phyloP scores from a whole-genome alignment of 2,888 invertebrate species.

The Orthosia incerta region DNA sequence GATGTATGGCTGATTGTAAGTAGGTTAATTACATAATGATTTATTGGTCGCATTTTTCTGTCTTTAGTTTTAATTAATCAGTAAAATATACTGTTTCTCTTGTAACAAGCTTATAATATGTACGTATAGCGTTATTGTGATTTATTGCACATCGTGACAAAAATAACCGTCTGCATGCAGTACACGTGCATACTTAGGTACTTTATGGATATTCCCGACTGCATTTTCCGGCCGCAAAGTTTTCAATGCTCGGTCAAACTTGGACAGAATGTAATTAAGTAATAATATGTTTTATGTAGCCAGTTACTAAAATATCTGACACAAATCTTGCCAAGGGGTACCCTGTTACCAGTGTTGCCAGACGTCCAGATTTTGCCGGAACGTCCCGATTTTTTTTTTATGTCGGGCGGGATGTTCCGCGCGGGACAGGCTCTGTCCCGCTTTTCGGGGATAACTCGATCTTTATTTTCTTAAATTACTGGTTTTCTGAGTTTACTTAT shows the following conservation, averaged over 20 bases:
- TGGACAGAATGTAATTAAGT: constrained; percentile 13
- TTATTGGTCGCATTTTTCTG: background rate
- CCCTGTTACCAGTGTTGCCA: too few species aligned
- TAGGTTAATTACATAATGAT: background rate
- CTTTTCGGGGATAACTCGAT: too few species aligned
- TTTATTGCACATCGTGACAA: constrained; percentile 8
- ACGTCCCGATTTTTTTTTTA: too few species aligned
- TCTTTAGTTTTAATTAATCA: background rate
- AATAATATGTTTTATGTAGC: background rate
- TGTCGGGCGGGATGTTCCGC: too few species aligned
- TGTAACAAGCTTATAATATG: background rate
- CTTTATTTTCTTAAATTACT: too few species aligned
- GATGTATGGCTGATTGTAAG: background rate
- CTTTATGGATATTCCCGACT: constrained; percentile 10
- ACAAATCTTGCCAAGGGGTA: too few species aligned
- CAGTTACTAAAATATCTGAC: too few species aligned
- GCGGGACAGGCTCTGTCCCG: too few species aligned
- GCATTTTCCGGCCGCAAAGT: constrained; percentile 21
- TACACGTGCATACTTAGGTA: constrained; percentile 3
- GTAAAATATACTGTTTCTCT: background rate
- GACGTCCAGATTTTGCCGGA: too few species aligned
- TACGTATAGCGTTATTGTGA: background rate
- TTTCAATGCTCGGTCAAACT: background rate
- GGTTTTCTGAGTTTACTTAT: too few species aligned
- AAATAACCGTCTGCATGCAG: constrained; percentile 13